These are phyloP conservation scores for Dryobates pubescens DNA, from an alignment of 2,797 vertebrate genomes.

Conservation along the genomic window DNA sequence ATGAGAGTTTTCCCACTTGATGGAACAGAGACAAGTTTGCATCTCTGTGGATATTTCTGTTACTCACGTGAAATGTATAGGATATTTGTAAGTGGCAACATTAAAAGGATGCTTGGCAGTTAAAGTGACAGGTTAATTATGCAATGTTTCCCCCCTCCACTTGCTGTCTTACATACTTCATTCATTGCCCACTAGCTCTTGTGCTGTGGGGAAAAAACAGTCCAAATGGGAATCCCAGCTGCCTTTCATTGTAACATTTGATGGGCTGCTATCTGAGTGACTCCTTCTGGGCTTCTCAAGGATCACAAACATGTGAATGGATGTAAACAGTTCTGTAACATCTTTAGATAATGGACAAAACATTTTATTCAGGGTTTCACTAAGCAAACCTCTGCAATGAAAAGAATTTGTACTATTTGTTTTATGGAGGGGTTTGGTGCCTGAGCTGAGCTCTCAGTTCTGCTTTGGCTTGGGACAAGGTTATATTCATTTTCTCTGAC, in stretches of 20 bases:
- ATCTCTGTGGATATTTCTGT: neutral
- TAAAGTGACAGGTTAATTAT: neutral
- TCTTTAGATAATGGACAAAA: neutral
- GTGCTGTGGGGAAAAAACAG: neutral
- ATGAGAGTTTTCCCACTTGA: neutral
- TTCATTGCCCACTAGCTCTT: neutral
- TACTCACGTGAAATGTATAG: neutral
- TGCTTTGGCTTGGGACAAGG: neutral
- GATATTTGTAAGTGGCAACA: neutral
- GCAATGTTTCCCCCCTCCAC: neutral
- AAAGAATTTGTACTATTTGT: neutral
- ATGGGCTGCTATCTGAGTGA: accelerated
- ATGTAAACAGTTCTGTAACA: neutral
- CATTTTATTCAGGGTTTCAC: neutral
- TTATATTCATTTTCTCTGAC: neutral
- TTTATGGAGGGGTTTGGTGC: neutral
- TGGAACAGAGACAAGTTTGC: neutral
- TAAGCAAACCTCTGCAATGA: neutral
- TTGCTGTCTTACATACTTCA: neutral
- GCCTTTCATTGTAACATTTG: neutral
- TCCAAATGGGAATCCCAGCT: neutral
- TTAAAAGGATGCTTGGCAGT: neutral
- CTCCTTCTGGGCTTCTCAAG: neutral
- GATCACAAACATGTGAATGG: accelerated
- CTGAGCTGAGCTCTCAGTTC: neutral